A percentile compares a stretch with the other conserved stretches of the same genome.
These are phyloP conservation scores for Limnephilus lunatus DNA, from an alignment of 2,888 invertebrate genomes.

Conservation along the genomic window DNA sequence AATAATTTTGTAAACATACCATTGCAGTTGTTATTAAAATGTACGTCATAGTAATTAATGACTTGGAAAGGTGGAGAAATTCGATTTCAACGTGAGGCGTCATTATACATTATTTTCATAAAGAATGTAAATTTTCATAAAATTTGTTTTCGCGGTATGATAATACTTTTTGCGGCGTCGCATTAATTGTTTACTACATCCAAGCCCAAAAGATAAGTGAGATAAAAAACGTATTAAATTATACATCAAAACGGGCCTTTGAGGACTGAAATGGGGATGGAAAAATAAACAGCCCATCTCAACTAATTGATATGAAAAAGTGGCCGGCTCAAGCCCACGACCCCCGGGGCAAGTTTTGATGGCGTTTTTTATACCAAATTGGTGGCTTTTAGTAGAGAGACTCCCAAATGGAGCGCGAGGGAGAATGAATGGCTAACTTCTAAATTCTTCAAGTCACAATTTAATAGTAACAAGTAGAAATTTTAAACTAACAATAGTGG, in stretches of 20 bases:
- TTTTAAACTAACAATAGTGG: not conserved
- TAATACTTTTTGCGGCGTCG: not conserved
- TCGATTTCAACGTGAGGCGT: not conserved
- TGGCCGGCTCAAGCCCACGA: not conserved
- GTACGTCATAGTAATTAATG: not conserved
- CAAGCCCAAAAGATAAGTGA: not conserved
- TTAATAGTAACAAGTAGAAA: not conserved
- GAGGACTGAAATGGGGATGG: not conserved
- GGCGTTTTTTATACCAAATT: conserved; percentile 40
- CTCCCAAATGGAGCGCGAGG: conserved; percentile 34
- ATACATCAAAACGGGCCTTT: not conserved
- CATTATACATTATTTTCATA: too few relatives aligned
- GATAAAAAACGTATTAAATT: not conserved
- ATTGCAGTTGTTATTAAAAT: not conserved
- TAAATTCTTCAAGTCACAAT: not conserved
- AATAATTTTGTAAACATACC: too few relatives aligned
- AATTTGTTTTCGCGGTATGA: not conserved
- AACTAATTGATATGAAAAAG: conserved; percentile 39
- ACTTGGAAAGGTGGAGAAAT: not conserved
- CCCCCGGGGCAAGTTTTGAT: conserved; percentile 39
- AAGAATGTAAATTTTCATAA: not conserved
- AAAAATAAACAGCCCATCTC: conserved; percentile 15
- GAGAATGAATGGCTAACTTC: conserved; percentile 13
- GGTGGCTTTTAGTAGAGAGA: conserved; percentile 39
- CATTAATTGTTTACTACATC: not conserved